A percentile compares a stretch with the other conserved stretches of the same genome.
phyloP scores from a whole-genome alignment of 1,140 invertebrate species.

The Nephotettix cincticeps region DNA sequence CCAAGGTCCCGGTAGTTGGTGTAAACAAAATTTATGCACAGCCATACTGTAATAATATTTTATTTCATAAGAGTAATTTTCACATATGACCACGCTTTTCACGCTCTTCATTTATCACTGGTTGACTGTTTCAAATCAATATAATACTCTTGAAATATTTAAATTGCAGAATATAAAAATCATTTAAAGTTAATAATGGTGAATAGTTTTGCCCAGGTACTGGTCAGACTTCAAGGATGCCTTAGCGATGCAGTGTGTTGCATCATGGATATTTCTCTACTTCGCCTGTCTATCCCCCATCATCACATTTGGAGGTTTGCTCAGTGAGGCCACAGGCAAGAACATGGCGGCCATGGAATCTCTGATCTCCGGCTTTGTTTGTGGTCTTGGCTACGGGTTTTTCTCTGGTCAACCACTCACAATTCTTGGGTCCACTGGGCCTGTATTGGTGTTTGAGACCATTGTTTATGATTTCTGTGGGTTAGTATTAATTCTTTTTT shows the following conservation, averaged over 20 bases:
- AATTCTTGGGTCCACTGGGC: constrained; percentile 96
- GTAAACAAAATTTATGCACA: too few relatives aligned
- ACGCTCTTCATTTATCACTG: too few relatives aligned
- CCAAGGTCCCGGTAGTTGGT: too few relatives aligned
- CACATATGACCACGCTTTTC: too few relatives aligned
- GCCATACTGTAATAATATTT: too few relatives aligned
- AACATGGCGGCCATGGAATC: constrained; percentile 99
- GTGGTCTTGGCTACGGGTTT: constrained; percentile 92
- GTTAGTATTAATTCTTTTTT: too few relatives aligned
- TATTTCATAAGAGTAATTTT: too few relatives aligned
- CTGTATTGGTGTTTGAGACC: constrained; percentile 97
- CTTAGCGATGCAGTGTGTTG: constrained; percentile 88
- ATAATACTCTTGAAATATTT: too few relatives aligned
- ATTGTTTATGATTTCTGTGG: constrained; percentile 95
- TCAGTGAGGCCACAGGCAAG: constrained; percentile 92
- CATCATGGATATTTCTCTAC: constrained; percentile 98
- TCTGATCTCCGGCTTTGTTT: constrained; percentile 91
- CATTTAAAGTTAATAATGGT: background rate
- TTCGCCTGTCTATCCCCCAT: constrained; percentile 98
- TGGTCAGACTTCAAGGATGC: constrained; percentile 84
- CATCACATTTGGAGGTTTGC: constrained; percentile 93
- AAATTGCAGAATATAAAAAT: too few relatives aligned
- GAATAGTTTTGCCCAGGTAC: constrained; percentile 50
- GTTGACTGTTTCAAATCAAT: too few relatives aligned
- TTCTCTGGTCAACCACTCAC: constrained; percentile 98